These are phyloP conservation scores for Machimus rusticus DNA, from an alignment of 2,888 invertebrate genomes.

Conservation along the genomic window DNA sequence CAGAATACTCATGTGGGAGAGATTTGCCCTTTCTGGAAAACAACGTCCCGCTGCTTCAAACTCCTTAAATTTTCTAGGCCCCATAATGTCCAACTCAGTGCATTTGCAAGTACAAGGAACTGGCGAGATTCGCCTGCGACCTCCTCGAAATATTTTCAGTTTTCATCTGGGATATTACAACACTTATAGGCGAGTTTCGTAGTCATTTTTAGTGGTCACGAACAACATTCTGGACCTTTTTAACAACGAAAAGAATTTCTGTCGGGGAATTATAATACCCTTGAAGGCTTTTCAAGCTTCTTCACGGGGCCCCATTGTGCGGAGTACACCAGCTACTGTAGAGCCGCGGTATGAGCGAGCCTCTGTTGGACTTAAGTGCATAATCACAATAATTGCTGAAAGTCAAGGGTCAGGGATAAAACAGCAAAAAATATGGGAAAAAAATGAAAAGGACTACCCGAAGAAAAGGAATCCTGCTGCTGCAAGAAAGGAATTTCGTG, in stretches of 20 bases:
- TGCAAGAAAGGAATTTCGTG: constrained; percentile 13
- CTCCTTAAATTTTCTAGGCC: not conserved
- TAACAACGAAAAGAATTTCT: not conserved
- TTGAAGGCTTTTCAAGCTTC: constrained; percentile 1
- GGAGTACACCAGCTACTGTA: not conserved
- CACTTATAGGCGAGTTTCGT: not conserved
- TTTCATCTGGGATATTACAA: not conserved
- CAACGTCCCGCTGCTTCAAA: not conserved
- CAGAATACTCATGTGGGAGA: not conserved
- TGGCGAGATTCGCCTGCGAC: not conserved
- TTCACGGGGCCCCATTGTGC: not conserved
- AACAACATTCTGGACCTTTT: not conserved
- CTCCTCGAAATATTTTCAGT: not conserved
- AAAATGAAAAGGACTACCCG: not conserved
- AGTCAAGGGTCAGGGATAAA: constrained; percentile 10
- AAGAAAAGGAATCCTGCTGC: not conserved
- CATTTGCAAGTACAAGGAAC: not conserved
- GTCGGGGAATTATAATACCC: not conserved
- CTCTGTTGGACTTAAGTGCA: constrained; percentile 39
- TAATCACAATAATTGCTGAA: constrained; percentile 39
- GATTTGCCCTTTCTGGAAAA: not conserved
- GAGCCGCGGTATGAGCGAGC: not conserved
- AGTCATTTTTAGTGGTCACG: not conserved
- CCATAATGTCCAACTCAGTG: not conserved
- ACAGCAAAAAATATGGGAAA: not conserved